A percentile compares a stretch with the other conserved stretches of the same genome.
These are phyloP conservation scores for Panurus biarmicus DNA, from an alignment of 2,113 vertebrate genomes.

Conservation along the genomic window DNA sequence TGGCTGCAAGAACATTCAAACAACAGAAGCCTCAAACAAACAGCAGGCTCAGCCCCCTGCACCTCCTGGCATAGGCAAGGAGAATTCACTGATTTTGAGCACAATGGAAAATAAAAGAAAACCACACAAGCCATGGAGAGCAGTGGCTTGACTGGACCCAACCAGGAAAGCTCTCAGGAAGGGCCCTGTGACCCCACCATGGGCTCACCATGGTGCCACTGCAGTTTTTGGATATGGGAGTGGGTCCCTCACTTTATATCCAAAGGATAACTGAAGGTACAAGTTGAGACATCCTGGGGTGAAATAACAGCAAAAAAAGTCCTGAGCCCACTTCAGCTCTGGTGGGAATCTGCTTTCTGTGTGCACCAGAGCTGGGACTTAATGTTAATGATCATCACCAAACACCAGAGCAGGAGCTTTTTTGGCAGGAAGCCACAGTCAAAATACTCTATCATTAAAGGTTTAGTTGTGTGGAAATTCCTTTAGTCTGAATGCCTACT, in stretches of 20 bases:
- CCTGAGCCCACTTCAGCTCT: too few species aligned
- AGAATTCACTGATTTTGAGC: not conserved
- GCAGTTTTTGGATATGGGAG: not conserved
- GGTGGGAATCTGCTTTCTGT: too few species aligned
- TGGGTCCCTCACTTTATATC: not conserved
- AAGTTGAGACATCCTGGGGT: not conserved
- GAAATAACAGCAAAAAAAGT: not conserved
- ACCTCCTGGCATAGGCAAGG: not conserved
- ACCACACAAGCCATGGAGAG: not conserved
- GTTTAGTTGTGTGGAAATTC: too few species aligned
- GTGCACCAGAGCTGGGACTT: too few species aligned
- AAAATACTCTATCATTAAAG: too few species aligned
- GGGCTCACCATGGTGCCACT: not conserved
- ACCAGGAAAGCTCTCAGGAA: too few species aligned
- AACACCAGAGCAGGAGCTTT: too few species aligned
- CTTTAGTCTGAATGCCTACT: too few species aligned
- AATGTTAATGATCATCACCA: too few species aligned
- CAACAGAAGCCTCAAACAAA: not conserved
- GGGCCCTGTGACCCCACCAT: not conserved
- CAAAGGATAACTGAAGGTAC: not conserved
- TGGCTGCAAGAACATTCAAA: not conserved
- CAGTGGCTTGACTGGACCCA: not conserved
- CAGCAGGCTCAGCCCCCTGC: not conserved
- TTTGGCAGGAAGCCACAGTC: too few species aligned
- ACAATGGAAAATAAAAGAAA: not conserved